Conservation (phyloP, 1,140 invertebrate genomes). For the Hyles vespertilio region DNA sequence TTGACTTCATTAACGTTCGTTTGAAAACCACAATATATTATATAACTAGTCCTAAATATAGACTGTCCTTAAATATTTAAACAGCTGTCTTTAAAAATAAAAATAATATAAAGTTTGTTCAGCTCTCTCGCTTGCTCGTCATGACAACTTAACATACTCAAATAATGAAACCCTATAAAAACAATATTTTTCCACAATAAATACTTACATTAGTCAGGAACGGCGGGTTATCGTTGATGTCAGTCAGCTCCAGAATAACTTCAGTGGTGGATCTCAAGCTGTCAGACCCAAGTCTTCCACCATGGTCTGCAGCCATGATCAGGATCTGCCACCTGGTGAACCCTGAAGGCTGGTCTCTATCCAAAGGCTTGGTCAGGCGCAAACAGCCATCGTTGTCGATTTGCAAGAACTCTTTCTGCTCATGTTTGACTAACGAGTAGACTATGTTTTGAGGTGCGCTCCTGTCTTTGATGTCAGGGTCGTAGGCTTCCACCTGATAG, state of each 20-base stretch:
- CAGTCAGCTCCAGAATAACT: constrained; percentile 85
- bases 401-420: constrained; percentile 81
- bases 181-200: constrained; percentile 7
- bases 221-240: constrained; percentile 94
- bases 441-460: constrained; percentile 85
- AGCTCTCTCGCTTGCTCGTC: no score
- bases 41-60: no score
- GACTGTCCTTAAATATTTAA: no score
- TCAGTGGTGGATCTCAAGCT: constrained; percentile 79
- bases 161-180: no score
- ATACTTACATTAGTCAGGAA: constrained; percentile 84
- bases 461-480: constrained; percentile 88
- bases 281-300: constrained; percentile 72
- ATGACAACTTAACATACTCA: no score
- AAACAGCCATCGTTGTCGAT: constrained; percentile 87
- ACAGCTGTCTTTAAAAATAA: no score
- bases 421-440: constrained; percentile 84
- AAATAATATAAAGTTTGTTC: no score
- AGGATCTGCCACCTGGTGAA: constrained; percentile 89
- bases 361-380: constrained; percentile 84
- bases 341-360: constrained; percentile 91
- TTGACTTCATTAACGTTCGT: no score
- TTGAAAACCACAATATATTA: no score
- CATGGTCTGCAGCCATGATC: constrained; percentile 90
- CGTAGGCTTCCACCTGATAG: constrained; percentile 83